phyloP scores from a whole-genome alignment of 2,888 invertebrate species.

The Parthenolecanium corni region DNA sequence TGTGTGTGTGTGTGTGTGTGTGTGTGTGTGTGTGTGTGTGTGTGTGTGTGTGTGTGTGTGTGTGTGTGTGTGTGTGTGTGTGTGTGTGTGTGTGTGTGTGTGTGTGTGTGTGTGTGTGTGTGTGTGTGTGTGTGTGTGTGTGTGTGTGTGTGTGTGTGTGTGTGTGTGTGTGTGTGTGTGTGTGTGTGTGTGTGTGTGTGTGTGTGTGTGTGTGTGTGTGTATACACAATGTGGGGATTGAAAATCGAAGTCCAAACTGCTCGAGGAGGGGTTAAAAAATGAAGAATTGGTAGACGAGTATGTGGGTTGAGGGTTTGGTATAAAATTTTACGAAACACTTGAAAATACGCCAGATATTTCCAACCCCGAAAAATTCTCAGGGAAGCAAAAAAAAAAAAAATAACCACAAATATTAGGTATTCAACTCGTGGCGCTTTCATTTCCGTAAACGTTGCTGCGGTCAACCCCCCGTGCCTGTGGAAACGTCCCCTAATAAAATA shows the following conservation, averaged over 20 bases:
- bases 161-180: no score
- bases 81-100: no score
- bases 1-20: no score
- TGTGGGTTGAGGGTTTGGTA: neutral
- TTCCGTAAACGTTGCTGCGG: slow-evolving; percentile 22
- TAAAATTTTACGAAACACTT: neutral
- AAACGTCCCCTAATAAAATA: slow-evolving; percentile 21
- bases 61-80: no score
- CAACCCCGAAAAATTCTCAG: neutral
- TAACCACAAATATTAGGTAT: slow-evolving; percentile 27
- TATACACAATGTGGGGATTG: no score
- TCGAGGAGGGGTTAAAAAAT: neutral
- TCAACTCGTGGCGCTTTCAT: slow-evolving; percentile 23
- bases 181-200: no score
- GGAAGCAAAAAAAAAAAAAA: neutral
- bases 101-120: no score
- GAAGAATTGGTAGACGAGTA: neutral
- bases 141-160: no score
- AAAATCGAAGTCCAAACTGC: neutral
- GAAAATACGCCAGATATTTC: neutral
- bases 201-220: no score
- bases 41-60: no score
- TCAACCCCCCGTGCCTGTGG: slow-evolving; percentile 17
- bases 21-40: no score
- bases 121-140: no score